A percentile compares a stretch with the other conserved stretches of the same genome.
These are phyloP conservation scores for Lamellibrachia luymesi DNA, from an alignment of 1,140 invertebrate genomes.

Conservation along the genomic window DNA sequence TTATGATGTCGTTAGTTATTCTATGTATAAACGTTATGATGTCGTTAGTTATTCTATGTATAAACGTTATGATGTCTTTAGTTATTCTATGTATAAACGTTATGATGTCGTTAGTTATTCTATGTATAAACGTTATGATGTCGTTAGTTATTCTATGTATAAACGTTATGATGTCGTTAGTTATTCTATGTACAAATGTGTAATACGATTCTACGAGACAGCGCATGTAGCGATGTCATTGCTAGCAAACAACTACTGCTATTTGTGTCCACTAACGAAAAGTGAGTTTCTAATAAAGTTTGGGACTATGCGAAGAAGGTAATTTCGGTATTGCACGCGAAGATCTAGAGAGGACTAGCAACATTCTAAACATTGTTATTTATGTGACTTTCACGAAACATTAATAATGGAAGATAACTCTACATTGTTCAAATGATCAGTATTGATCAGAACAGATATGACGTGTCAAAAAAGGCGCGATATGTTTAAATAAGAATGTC, in stretches of 20 bases:
- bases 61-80: no score
- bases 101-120: no score
- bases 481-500: not conserved
- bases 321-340: not conserved
- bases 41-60: no score
- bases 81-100: no score
- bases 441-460: not conserved
- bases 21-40: no score
- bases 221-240: not conserved
- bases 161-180: no score
- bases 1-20: no score
- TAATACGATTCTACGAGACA: not conserved
- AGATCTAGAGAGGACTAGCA: not conserved
- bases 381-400: not conserved
- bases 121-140: no score
- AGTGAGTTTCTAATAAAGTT: not conserved
- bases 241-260: not conserved
- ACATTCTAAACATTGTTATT: not conserved
- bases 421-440: not conserved
- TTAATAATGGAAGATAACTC: not conserved
- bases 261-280: not conserved
- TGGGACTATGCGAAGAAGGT: not conserved
- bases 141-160: no score
- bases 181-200: no score
- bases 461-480: no score